Conservation (phyloP, 2,797 vertebrate species). For the Eospalax fontanierii region DNA sequence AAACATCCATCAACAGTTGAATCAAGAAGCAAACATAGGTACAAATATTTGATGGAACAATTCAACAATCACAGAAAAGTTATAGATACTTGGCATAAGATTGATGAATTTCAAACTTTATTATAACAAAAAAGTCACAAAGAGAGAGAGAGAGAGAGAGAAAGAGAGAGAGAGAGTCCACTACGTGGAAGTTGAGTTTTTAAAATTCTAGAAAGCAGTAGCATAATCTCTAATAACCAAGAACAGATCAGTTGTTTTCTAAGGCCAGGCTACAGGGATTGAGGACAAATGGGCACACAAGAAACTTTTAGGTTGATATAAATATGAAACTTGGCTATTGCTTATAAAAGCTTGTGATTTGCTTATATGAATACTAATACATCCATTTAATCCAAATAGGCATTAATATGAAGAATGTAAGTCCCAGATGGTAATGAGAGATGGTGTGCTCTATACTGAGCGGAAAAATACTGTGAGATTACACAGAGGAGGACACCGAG, state of each 20-base stretch:
- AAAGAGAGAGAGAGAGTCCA: not conserved
- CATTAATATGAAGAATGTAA: not conserved
- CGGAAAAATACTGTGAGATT: not conserved
- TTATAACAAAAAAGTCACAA: not conserved
- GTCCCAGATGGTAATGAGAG: not conserved
- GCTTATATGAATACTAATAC: not conserved
- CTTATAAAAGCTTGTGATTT: not conserved
- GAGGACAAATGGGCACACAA: not conserved
- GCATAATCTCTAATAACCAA: not conserved
- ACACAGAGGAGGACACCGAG: not conserved
- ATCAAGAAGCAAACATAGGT: not conserved
- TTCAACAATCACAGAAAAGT: not conserved
- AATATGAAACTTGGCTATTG: not conserved
- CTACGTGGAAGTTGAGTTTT: not conserved
- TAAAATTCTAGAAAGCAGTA: not conserved
- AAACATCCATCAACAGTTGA: not conserved
- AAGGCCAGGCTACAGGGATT: not conserved
- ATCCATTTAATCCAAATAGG: not conserved
- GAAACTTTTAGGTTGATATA: not conserved
- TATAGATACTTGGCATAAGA: not conserved
- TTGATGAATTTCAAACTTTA: not conserved
- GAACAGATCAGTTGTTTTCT: not conserved
- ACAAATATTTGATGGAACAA: not conserved
- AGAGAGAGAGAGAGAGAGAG: not conserved
- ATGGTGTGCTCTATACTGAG: not conserved